These are phyloP conservation scores for Paradisaea rubra DNA, from an alignment of 2,113 vertebrate species.

Conservation along the genomic window DNA sequence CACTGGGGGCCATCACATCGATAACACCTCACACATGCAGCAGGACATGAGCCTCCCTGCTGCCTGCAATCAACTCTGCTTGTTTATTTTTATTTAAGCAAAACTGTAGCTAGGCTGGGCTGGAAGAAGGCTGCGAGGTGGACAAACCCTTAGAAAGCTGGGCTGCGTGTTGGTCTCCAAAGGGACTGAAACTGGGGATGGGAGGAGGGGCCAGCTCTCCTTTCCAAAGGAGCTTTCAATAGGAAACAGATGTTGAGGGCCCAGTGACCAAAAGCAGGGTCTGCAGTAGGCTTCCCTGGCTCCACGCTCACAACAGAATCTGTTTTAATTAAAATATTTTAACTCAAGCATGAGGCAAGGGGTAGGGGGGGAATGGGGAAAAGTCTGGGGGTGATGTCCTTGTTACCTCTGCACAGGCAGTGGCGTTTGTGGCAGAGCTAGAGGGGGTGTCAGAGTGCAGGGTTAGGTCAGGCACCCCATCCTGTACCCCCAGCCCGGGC, in stretches of 20 bases:
- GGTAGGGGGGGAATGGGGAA: not conserved
- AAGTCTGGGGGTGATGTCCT: not conserved
- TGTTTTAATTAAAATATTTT: slow-evolving; percentile 33
- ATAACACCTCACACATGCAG: not conserved
- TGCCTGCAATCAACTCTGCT: not conserved
- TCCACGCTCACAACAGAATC: not conserved
- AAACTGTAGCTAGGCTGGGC: not conserved
- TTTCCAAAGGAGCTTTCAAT: slow-evolving; percentile 61
- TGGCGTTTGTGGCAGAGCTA: not conserved
- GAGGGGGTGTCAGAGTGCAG: not conserved
- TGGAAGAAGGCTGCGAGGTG: not conserved
- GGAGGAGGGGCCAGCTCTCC: slow-evolving; percentile 39
- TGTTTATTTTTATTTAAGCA: slow-evolving; percentile 37
- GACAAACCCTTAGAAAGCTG: not conserved
- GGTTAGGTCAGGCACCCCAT: not conserved
- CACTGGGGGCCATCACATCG: fast-evolving
- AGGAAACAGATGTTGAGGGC: slow-evolving; percentile 67
- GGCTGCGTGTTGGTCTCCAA: not conserved
- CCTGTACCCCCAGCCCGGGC: not conserved
- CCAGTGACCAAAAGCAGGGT: slow-evolving; percentile 31
- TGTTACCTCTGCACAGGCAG: not conserved
- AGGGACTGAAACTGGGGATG: slow-evolving; percentile 25
- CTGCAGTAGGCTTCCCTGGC: slow-evolving; percentile 30
- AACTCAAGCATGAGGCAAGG: not conserved
- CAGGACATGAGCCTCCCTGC: not conserved